Base-by-base conservation (phyloP, 2,113 vertebrate genomes). In the Festucalex cinctus region DNA sequence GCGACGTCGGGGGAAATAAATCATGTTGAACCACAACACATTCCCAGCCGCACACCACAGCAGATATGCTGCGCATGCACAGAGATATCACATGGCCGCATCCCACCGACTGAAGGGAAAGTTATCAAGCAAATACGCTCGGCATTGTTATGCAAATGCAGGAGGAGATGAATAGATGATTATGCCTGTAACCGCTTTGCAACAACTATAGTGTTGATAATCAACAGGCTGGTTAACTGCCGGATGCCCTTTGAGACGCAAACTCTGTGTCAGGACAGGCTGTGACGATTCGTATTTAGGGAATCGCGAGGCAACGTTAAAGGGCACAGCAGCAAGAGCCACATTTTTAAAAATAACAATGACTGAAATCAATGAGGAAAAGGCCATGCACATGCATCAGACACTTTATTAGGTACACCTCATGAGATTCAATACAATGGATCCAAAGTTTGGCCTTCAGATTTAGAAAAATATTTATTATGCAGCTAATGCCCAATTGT, bases 1-100 rank as follows among this genome's bases (percentile, higher is more conserved):
- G n/a, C 66, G 43, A 20, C 65, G 28, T 32, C 37, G 26, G 48
- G 22, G 48, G 28, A 63, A 61, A 75, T 72, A 54, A 66, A 70
- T 78, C 57, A 62, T 66, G 28, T 51, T 16, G 35, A 62, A 68
- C 53, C 41, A 14, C 20, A 43, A 24, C 39, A 43, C 58, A 32
- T 35, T 19, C 37, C 14, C 20, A 9, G n/a, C 59, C 32, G 54
- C 49, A 49, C 35, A 64, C 16, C 44, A 53, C 32, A 20, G 51
- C 46, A 32, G 32, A 59, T 53, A 60, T 44, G 39, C 19, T 35
- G 51, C 51, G 62, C 65, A 37, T 9, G 59, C n/a, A 37, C 16
- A 9, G 9, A n/a, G 26, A 35, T 48, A 53, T 57, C 69, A 54
- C 46, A 41, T 28, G 36, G 65, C 66, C 69, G 37, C 54, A 44